A percentile compares a stretch with the other conserved stretches of the same genome.
Evolutionary conservation across 1,140 invertebrate genomes (phyloP).

Genomic region (Scaptomyza montana): DNA sequence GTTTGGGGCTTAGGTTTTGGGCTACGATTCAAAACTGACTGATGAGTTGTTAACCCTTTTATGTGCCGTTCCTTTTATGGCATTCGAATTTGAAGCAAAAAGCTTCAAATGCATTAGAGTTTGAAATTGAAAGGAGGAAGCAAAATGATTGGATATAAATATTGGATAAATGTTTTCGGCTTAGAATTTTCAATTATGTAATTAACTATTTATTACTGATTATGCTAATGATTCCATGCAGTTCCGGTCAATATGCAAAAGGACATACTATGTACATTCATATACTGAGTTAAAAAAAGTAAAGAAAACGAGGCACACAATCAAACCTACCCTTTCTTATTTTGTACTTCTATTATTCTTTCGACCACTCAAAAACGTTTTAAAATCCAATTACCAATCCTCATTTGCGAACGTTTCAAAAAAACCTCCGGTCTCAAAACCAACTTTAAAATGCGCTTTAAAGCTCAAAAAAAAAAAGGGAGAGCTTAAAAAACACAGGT

Average conservation of each 20-base stretch:
- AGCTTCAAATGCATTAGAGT: conserved; percentile 4
- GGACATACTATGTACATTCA: too few relatives aligned
- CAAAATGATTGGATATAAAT: background rate
- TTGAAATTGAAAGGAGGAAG: background rate
- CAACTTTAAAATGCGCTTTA: conserved; percentile 44
- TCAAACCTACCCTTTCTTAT: too few relatives aligned
- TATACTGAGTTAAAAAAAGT: too few relatives aligned
- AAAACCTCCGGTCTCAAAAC: background rate
- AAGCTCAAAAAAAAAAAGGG: conserved; percentile 35
- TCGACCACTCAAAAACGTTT: background rate
- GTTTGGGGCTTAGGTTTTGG: conserved; percentile 11
- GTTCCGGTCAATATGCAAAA: too few relatives aligned
- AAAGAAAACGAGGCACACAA: too few relatives aligned
- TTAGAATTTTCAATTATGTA: too few relatives aligned
- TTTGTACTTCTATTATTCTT: too few relatives aligned
- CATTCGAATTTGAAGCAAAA: conserved; percentile 27
- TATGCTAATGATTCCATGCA: too few relatives aligned
- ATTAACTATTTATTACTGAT: too few relatives aligned
- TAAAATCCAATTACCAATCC: conserved; percentile 5
- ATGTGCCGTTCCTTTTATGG: conserved; percentile 8
- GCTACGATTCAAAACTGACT: conserved; percentile 9
- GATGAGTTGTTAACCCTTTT: conserved; percentile 40
- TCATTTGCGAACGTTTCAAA: background rate
- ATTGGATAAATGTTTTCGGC: background rate
- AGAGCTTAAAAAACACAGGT: background rate